phyloP scores from a whole-genome alignment of 2,888 invertebrate genomes.

The Deilephila elpenor region DNA sequence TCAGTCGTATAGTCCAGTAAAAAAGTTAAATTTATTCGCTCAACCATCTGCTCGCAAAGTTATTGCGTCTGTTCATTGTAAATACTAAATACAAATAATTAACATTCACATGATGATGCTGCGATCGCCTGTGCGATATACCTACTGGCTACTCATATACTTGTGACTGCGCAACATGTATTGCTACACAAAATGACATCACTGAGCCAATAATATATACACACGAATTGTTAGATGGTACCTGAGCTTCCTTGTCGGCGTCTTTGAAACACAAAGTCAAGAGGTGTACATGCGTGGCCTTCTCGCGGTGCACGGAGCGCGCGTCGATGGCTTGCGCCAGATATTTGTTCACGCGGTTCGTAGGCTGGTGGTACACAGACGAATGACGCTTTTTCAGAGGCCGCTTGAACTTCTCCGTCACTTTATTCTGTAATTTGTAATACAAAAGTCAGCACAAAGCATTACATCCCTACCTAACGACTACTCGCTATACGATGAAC shows the following conservation, averaged over 20 bases:
- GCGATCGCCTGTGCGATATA: not conserved
- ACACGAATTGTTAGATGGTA: slow-evolving; percentile 48
- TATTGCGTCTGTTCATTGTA: not conserved
- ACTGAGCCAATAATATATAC: too few species aligned
- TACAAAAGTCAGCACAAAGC: not conserved
- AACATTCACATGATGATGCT: not conserved
- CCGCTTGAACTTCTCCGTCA: slow-evolving; percentile 94
- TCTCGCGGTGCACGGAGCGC: slow-evolving; percentile 94
- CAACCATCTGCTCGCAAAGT: too few species aligned
- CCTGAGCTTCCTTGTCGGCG: slow-evolving; percentile 92
- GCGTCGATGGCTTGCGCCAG: slow-evolving; percentile 96
- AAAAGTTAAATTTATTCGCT: too few species aligned
- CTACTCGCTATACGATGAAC: slow-evolving; percentile 36
- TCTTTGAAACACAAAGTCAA: slow-evolving; percentile 94
- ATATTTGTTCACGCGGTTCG: slow-evolving; percentile 96
- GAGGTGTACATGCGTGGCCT: slow-evolving; percentile 94
- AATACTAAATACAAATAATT: not conserved
- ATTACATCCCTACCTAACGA: slow-evolving; percentile 8
- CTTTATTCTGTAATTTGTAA: slow-evolving; percentile 88
- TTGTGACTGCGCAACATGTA: too few species aligned
- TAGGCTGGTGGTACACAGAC: slow-evolving; percentile 94
- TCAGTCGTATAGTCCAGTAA: too few species aligned
- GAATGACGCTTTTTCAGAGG: slow-evolving; percentile 95
- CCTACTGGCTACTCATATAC: too few species aligned
- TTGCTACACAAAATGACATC: too few species aligned